These are phyloP conservation scores for Litoditis marina DNA, from an alignment of 2,888 invertebrate species.

Conservation along the genomic window DNA sequence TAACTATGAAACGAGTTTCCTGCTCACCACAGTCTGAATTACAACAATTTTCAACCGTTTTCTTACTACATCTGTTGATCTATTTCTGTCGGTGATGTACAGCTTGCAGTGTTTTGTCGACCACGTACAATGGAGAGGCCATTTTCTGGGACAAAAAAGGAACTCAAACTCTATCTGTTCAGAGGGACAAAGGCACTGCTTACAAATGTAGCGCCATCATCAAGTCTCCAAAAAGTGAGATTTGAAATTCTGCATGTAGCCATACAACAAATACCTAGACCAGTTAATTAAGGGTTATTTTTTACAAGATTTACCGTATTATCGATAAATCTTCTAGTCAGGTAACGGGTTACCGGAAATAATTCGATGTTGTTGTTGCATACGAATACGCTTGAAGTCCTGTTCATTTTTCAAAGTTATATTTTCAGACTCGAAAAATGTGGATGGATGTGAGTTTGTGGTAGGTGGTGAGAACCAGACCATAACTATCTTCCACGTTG, in stretches of 20 bases:
- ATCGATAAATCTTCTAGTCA: not conserved
- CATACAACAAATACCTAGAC: too few relatives aligned
- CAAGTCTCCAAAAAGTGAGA: constrained; percentile 5
- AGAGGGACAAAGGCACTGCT: constrained; percentile 13
- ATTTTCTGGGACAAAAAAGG: constrained; percentile 46
- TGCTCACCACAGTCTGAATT: too few relatives aligned
- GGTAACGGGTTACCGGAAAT: too few relatives aligned
- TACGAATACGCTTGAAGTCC: too few relatives aligned
- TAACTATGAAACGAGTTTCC: not conserved
- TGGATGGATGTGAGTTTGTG: constrained; percentile 26
- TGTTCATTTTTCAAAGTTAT: too few relatives aligned
- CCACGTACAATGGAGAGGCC: constrained; percentile 55
- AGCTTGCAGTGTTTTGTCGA: constrained; percentile 53
- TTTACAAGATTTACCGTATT: not conserved
- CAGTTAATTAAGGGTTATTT: too few relatives aligned
- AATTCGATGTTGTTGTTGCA: too few relatives aligned
- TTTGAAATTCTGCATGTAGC: too few relatives aligned
- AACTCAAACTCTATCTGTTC: not conserved
- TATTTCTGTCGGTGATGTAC: too few relatives aligned
- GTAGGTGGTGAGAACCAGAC: constrained; percentile 53
- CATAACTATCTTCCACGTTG: constrained; percentile 31
- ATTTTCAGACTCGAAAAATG: constrained; percentile 15
- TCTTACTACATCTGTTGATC: too few relatives aligned
- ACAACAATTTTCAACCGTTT: too few relatives aligned
- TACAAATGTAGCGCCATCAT: constrained; percentile 34